Percentiles rank a stretch among this genome's conserved stretches.
Conservation (phyloP, 2,113 vertebrate species). For the Larimichthys crocea region DNA sequence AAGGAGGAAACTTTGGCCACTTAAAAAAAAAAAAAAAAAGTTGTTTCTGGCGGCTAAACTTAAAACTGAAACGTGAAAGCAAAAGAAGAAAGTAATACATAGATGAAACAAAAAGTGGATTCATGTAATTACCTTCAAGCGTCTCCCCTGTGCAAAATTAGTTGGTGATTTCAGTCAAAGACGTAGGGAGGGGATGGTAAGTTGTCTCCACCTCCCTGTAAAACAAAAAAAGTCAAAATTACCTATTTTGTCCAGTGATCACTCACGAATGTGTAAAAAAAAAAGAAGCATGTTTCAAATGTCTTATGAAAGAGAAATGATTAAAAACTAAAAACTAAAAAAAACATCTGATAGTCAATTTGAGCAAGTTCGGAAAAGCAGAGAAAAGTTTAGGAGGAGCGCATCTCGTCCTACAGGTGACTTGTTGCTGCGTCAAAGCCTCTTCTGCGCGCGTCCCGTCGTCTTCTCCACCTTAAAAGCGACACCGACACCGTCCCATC, state of each 20-base stretch:
- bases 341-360: constrained; percentile 65
- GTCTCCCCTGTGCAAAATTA: constrained; percentile 68
- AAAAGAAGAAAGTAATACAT: constrained; percentile 15
- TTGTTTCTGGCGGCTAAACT: not conserved
- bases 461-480: constrained; percentile 86
- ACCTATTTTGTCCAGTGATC: constrained; percentile 19
- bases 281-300: constrained; percentile 21
- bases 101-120: constrained; percentile 5
- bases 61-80: constrained; percentile 7
- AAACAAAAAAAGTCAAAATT: constrained; percentile 53
- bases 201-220: constrained; percentile 74
- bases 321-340: not conserved
- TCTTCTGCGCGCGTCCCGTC: constrained; percentile 76
- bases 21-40: too few relatives aligned
- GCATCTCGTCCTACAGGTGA: constrained; percentile 67
- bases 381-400: constrained; percentile 76
- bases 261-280: constrained; percentile 2
- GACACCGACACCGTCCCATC: constrained; percentile 48
- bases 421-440: constrained; percentile 71
- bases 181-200: constrained; percentile 49
- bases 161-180: constrained; percentile 60
- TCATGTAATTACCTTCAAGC: constrained; percentile 72
- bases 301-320: not conserved
- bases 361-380: constrained; percentile 78
- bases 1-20: too few relatives aligned